Conservation (phyloP, 1,140 invertebrate genomes). For the Temnothorax longispinosus region DNA sequence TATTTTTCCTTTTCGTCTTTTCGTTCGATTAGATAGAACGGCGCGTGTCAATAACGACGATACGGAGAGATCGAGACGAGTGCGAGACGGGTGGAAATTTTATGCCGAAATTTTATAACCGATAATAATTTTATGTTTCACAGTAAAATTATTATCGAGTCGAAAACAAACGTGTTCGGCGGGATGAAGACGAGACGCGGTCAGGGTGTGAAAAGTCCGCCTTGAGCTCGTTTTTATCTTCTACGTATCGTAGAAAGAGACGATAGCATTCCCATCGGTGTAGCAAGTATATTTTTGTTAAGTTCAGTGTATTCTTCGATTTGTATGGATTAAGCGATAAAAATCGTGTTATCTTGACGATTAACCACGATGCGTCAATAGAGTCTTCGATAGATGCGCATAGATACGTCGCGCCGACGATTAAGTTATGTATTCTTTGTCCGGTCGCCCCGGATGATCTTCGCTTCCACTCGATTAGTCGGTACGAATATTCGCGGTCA, state of each 20-base stretch:
- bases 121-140: background rate
- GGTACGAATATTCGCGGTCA: background rate
- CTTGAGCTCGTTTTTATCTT: constrained; percentile 34
- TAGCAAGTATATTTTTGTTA: background rate
- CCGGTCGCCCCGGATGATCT: background rate
- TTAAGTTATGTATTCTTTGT: constrained; percentile 5
- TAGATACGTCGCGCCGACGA: background rate
- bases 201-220: background rate
- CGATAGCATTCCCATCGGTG: no score
- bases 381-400: constrained; percentile 3
- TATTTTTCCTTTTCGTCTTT: background rate
- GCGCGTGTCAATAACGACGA: background rate
- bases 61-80: background rate
- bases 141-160: constrained; percentile 18
- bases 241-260: constrained; percentile 4
- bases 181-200: background rate
- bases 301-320: background rate
- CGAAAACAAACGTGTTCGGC: constrained; percentile 25
- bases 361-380: constrained; percentile 6
- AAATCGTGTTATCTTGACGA: constrained; percentile 3
- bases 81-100: background rate
- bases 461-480: background rate
- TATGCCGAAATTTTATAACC: background rate
- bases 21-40: constrained; percentile 27
- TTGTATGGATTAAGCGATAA: constrained; percentile 15